phyloP scores from a whole-genome alignment of 1,140 invertebrate species.

The Drosophila sechellia region DNA sequence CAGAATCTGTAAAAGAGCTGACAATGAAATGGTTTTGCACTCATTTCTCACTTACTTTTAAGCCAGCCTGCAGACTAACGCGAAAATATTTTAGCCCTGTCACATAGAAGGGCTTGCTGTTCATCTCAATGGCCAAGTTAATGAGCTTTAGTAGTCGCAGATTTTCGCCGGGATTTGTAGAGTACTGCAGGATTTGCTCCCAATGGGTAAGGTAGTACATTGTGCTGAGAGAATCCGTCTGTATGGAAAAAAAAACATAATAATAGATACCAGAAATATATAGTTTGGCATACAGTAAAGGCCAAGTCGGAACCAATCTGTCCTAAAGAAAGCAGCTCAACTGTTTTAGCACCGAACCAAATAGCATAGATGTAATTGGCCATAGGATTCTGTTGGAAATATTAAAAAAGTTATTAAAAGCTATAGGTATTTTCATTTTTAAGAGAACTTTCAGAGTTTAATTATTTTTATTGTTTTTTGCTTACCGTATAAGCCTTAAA shows the following conservation, averaged over 20 bases:
- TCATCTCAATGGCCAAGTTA: constrained; percentile 64
- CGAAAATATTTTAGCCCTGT: constrained; percentile 72
- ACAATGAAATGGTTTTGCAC: constrained; percentile 1
- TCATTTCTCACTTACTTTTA: constrained; percentile 46
- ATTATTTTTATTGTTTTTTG: not conserved
- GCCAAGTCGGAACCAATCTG: constrained; percentile 58
- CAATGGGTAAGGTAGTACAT: constrained; percentile 68
- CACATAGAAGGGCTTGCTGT: constrained; percentile 64
- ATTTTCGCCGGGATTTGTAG: constrained; percentile 58
- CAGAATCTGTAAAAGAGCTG: constrained; percentile 43
- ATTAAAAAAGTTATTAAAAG: not conserved
- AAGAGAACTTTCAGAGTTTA: too few relatives aligned
- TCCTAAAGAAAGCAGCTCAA: constrained; percentile 56
- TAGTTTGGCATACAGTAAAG: constrained; percentile 29
- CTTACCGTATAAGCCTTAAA: constrained; percentile 74
- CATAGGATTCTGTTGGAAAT: constrained; percentile 53
- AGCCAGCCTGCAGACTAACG: constrained; percentile 60
- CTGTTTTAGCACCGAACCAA: constrained; percentile 68
- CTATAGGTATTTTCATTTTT: not conserved
- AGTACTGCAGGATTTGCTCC: constrained; percentile 63
- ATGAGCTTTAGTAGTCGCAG: constrained; percentile 65
- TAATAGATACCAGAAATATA: too few relatives aligned
- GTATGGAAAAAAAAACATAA: not conserved
- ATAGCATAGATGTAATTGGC: constrained; percentile 61
- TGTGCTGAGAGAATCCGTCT: constrained; percentile 64